A percentile compares a stretch with the other conserved stretches of the same genome.
These are phyloP conservation scores for Abrostola triplasia DNA, from an alignment of 2,888 invertebrate species.

Conservation along the genomic window DNA sequence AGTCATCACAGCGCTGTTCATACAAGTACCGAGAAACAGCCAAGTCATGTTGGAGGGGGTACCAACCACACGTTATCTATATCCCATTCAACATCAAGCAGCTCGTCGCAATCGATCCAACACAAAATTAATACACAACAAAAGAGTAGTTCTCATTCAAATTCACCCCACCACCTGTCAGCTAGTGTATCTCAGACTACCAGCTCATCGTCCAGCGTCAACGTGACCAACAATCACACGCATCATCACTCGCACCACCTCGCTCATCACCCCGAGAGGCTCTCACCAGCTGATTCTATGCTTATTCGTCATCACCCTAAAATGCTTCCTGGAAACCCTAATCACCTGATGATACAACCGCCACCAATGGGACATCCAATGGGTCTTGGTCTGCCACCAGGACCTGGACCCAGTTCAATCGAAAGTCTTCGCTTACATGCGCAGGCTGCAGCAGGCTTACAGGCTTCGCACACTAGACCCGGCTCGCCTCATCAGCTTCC, in stretches of 20 bases:
- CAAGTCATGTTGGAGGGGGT: constrained; percentile 84
- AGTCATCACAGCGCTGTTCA: constrained; percentile 90
- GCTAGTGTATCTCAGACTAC: constrained; percentile 88
- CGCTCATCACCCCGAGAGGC: constrained; percentile 90
- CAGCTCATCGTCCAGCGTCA: constrained; percentile 86
- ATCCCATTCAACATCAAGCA: constrained; percentile 91
- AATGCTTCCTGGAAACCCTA: constrained; percentile 88
- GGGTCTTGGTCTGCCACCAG: constrained; percentile 86
- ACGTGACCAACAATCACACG: constrained; percentile 89
- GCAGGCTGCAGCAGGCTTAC: constrained; percentile 90
- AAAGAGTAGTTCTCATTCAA: constrained; percentile 81
- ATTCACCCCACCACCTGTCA: constrained; percentile 86
- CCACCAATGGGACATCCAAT: constrained; percentile 90
- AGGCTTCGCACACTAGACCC: constrained; percentile 82
- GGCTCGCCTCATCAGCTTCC: constrained; percentile 87
- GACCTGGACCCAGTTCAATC: constrained; percentile 89
- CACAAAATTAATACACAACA: constrained; percentile 89
- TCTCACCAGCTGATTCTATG: constrained; percentile 89
- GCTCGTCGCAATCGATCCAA: constrained; percentile 90
- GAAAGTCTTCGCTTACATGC: constrained; percentile 93
- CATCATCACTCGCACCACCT: constrained; percentile 91
- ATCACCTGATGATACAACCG: constrained; percentile 90
- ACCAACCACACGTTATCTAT: constrained; percentile 90
- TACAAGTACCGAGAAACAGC: constrained; percentile 90
- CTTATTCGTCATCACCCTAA: constrained; percentile 84